Conservation (phyloP, 2,888 invertebrate genomes). For the Endotricha flammealis region DNA sequence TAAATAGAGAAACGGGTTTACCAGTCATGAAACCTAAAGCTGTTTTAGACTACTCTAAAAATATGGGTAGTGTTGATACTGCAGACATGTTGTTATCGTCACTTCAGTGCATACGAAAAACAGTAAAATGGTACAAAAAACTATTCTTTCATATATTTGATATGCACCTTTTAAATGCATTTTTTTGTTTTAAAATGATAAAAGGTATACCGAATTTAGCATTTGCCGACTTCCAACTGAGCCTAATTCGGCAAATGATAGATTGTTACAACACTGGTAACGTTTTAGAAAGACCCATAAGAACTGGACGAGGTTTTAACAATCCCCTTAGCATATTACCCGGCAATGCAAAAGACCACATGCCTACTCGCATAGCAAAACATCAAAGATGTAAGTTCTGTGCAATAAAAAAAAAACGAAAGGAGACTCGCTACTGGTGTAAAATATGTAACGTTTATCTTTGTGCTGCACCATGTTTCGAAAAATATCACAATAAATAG, state of each 20-base stretch:
- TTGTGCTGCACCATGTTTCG: slow-evolving; percentile 12
- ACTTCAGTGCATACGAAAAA: slow-evolving; percentile 16
- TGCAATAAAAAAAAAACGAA: slow-evolving; percentile 15
- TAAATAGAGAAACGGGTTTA: too few species aligned
- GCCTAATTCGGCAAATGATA: slow-evolving; percentile 12
- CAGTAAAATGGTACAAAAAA: slow-evolving; percentile 19
- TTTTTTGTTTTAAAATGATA: slow-evolving; percentile 5
- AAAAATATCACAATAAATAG: slow-evolving; percentile 9
- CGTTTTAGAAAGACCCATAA: not conserved
- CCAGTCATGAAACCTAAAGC: slow-evolving; percentile 2
- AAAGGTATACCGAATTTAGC: slow-evolving; percentile 2
- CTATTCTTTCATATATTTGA: slow-evolving; percentile 16
- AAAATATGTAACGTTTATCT: slow-evolving; percentile 16
- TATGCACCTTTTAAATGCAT: slow-evolving; percentile 11
- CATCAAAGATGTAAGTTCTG: slow-evolving; percentile 17
- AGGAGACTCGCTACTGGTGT: slow-evolving; percentile 16
- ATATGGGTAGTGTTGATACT: slow-evolving; percentile 21
- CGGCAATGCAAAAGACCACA: slow-evolving; percentile 10
- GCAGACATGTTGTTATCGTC: slow-evolving; percentile 19
- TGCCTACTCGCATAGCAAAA: slow-evolving; percentile 11
- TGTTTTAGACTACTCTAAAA: slow-evolving; percentile 19
- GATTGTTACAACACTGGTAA: slow-evolving; percentile 5
- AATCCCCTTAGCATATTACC: slow-evolving; percentile 13
- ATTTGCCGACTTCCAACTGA: slow-evolving; percentile 8
- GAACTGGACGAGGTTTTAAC: slow-evolving; percentile 2